These are phyloP conservation scores for Morbakka virulenta DNA, from an alignment of 30 jellyfish, hydroid and myxozoan genomes.

Conservation along the genomic window DNA sequence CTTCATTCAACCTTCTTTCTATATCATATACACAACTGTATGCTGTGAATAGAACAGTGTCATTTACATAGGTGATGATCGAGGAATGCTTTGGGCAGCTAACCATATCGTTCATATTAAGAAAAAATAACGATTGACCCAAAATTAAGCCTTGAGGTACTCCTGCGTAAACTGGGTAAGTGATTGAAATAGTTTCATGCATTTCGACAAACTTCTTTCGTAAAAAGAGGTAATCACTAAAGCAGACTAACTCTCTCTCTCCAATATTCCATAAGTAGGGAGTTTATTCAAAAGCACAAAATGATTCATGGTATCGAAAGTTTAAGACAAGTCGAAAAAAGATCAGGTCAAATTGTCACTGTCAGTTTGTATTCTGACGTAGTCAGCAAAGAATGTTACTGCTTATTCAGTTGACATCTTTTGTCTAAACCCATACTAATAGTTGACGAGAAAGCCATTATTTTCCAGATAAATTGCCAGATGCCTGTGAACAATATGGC, in stretches of 20 bases:
- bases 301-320: slow-evolving; percentile 51
- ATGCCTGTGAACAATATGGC: slow-evolving; percentile 54
- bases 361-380: slow-evolving; percentile 47
- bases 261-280: slow-evolving; percentile 33
- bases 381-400: slow-evolving; percentile 20
- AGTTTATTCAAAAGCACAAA: slow-evolving; percentile 32
- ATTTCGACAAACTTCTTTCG: slow-evolving; percentile 36
- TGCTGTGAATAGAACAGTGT: slow-evolving; percentile 55
- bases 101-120: neutral
- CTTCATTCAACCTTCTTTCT: slow-evolving; percentile 21
- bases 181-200: slow-evolving; percentile 15
- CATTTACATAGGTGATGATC: slow-evolving; percentile 35
- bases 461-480: slow-evolving; percentile 44
- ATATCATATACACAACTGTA: slow-evolving; percentile 1
- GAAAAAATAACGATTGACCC: slow-evolving; percentile 32
- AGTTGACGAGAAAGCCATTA: slow-evolving; percentile 7
- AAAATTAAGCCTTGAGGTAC: slow-evolving; percentile 49
- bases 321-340: no score
- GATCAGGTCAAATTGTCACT: slow-evolving; percentile 52
- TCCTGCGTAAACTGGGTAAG: slow-evolving; percentile 22
- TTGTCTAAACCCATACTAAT: slow-evolving; percentile 37
- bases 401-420: slow-evolving; percentile 42
- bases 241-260: slow-evolving; percentile 21
- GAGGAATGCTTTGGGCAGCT: slow-evolving; percentile 3
- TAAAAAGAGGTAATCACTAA: slow-evolving; percentile 20